A percentile compares a stretch with the other conserved stretches of the same genome.
Conservation (phyloP, 2,797 vertebrate genomes). For the Cichlasoma orientale region DNA sequence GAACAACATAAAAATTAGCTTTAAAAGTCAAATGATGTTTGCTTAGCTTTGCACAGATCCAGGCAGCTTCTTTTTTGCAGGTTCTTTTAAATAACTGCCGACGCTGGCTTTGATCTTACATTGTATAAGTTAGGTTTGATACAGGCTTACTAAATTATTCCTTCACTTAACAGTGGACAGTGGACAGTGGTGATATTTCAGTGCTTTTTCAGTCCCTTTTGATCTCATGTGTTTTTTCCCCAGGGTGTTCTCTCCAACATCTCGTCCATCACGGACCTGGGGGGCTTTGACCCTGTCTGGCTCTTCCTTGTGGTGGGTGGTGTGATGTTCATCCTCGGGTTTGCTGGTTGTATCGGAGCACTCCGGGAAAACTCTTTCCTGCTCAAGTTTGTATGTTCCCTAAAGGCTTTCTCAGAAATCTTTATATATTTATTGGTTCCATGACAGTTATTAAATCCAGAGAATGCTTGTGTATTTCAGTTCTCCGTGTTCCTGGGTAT, state of each 20-base stretch:
- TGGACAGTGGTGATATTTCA: background rate
- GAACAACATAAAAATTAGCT: no score
- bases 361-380: conserved; percentile 97
- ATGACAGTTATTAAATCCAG: background rate
- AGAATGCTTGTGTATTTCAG: conserved; percentile 66
- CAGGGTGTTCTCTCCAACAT: conserved; percentile 98
- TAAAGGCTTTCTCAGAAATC: background rate
- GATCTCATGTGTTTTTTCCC: conserved; percentile 11
- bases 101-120: background rate
- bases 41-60: background rate
- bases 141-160: background rate
- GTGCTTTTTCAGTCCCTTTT: background rate
- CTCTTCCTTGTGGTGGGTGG: conserved; percentile 97
- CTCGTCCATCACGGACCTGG: conserved; percentile 97
- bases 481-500: conserved; percentile 99
- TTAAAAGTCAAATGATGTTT: background rate
- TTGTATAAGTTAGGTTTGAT: background rate
- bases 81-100: background rate
- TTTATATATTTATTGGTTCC: background rate
- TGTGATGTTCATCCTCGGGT: conserved; percentile 98
- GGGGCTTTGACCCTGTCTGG: conserved; percentile 98
- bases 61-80: background rate
- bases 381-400: conserved; percentile 93
- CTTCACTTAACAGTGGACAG: background rate
- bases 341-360: conserved; percentile 97